Conservation (phyloP, 2,113 vertebrate genomes). For the Erpornis zantholeuca region DNA sequence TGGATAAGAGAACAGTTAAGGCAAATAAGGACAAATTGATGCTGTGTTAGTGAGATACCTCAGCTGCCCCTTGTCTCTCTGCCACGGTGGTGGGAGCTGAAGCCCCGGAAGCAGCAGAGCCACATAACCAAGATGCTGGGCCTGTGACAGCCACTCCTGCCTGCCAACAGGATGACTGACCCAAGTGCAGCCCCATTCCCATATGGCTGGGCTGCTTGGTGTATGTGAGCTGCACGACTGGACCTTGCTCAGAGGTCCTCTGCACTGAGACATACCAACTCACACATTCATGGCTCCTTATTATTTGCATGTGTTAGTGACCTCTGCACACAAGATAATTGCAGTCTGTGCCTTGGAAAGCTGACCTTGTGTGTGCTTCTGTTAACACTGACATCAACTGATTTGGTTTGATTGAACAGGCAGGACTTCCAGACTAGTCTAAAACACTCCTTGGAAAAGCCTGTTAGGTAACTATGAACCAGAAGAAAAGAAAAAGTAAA, state of each 20-base stretch:
- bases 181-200: neutral
- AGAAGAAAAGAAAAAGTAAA: neutral
- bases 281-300: neutral
- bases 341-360: neutral
- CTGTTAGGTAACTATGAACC: neutral
- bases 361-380: neutral
- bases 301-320: neutral
- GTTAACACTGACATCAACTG: neutral
- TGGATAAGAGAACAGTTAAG: neutral
- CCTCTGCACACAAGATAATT: neutral
- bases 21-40: neutral
- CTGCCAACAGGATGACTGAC: neutral
- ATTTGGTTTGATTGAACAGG: neutral
- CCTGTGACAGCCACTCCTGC: neutral
- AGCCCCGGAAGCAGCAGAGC: neutral
- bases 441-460: neutral
- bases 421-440: neutral
- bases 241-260: neutral
- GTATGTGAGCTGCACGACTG: accelerated
- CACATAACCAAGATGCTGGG: neutral
- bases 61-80: neutral
- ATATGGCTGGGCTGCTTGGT: neutral
- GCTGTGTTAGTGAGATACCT: neutral
- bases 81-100: accelerated
- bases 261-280: neutral